A percentile compares a stretch with the other conserved stretches of the same genome.
These are phyloP conservation scores for Dicyrtomina minuta DNA, from an alignment of 2,888 invertebrate genomes.

Conservation along the genomic window DNA sequence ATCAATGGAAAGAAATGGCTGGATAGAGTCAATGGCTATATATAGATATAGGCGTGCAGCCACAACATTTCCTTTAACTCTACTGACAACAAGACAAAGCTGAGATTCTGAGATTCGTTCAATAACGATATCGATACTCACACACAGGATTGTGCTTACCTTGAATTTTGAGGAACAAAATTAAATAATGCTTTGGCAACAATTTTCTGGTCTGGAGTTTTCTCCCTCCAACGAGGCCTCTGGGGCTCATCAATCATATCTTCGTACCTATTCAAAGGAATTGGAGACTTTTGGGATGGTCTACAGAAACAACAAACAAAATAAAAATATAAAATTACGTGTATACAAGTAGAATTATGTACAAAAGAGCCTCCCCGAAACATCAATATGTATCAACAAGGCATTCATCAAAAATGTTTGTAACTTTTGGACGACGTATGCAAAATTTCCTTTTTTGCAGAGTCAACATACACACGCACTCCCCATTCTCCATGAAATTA, in stretches of 20 bases:
- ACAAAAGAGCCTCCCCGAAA: not conserved
- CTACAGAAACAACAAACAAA: conserved; percentile 55
- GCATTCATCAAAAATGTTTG: not conserved
- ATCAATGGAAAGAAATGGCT: too few relatives aligned
- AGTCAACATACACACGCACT: too few relatives aligned
- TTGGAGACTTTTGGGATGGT: conserved; percentile 89
- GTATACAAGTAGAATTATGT: not conserved
- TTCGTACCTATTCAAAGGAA: conserved; percentile 88
- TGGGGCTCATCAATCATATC: conserved; percentile 71
- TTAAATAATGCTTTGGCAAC: conserved; percentile 86
- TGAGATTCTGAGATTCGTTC: too few relatives aligned
- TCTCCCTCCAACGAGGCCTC: conserved; percentile 60
- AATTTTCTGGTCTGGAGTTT: conserved; percentile 70
- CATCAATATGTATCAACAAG: not conserved
- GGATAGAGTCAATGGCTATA: too few relatives aligned
- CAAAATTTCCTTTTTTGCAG: too few relatives aligned
- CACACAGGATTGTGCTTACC: conserved; percentile 57
- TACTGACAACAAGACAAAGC: too few relatives aligned
- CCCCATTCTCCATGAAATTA: too few relatives aligned
- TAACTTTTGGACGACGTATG: too few relatives aligned
- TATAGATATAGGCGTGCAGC: too few relatives aligned
- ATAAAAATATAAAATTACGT: not conserved
- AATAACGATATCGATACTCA: too few relatives aligned
- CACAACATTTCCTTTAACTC: too few relatives aligned
- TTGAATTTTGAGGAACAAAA: conserved; percentile 75